Conservation (phyloP, 2,113 vertebrate species). For the Crotalus viridis region DNA sequence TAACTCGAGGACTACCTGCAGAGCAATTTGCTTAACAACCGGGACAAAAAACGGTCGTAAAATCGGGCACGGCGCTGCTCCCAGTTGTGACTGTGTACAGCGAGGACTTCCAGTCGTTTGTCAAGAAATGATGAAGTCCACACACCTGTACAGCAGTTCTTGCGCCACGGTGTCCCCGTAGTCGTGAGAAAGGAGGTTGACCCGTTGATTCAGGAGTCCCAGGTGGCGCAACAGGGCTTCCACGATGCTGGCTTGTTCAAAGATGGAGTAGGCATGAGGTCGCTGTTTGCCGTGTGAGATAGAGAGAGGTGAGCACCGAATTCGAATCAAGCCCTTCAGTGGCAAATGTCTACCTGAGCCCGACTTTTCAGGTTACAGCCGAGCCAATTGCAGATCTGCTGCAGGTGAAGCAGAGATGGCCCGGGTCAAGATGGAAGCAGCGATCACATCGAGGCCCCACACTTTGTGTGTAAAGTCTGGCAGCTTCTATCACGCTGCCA, state of each 20-base stretch:
- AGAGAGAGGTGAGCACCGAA: rapidly evolving
- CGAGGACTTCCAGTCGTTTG: not conserved
- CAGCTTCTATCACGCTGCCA: no score
- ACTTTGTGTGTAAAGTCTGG: no score
- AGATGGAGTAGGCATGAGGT: slow-evolving; percentile 89
- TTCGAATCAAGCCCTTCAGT: not conserved
- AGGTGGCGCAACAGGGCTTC: slow-evolving; percentile 83
- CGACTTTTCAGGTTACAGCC: not conserved
- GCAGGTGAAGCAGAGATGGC: not conserved
- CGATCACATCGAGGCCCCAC: no score
- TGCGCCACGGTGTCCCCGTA: slow-evolving; percentile 94
- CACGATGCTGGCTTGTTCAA: slow-evolving; percentile 91
- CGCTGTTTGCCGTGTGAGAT: slow-evolving; percentile 66
- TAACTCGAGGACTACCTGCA: no score
- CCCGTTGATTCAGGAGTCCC: slow-evolving; percentile 78
- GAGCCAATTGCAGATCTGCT: no score
- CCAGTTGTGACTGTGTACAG: not conserved
- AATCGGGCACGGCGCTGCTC: no score
- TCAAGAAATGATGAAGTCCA: not conserved
- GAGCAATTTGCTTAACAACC: no score
- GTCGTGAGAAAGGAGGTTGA: slow-evolving; percentile 90
- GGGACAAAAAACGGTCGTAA: no score
- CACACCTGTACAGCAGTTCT: slow-evolving; percentile 91
- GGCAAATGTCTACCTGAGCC: no score
- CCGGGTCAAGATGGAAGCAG: no score